Conservation (phyloP, 1,140 invertebrate genomes). For the Anastrepha ludens region DNA sequence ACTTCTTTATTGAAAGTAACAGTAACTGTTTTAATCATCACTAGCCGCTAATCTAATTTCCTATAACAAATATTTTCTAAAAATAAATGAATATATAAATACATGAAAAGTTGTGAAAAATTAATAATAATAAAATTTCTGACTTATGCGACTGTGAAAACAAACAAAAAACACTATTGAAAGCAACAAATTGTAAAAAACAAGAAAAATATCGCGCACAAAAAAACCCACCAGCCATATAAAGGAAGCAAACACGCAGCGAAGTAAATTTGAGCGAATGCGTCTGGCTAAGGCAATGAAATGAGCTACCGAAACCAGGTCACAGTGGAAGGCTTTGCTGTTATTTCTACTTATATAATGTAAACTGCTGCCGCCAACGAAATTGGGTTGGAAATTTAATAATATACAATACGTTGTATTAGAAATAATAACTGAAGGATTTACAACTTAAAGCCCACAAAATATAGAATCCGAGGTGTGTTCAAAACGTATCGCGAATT, state of each 20-base stretch:
- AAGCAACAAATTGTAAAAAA: background rate
- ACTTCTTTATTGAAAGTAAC: too few species aligned
- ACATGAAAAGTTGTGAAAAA: background rate
- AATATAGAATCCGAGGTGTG: background rate
- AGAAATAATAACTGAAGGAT: constrained; percentile 9
- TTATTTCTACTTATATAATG: background rate
- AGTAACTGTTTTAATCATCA: too few species aligned
- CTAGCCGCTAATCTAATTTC: too few species aligned
- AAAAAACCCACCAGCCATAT: background rate
- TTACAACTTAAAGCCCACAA: constrained; percentile 7
- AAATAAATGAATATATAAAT: background rate
- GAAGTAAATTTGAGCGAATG: background rate
- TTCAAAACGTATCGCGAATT: too few species aligned
- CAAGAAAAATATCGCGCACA: too few species aligned
- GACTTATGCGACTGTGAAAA: background rate
- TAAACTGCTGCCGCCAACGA: background rate
- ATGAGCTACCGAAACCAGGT: background rate
- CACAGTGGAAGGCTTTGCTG: background rate
- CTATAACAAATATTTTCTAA: too few species aligned
- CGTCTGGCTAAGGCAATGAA: too few species aligned
- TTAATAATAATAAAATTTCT: background rate
- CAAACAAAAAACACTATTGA: background rate
- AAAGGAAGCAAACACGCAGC: background rate
- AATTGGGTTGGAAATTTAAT: background rate
- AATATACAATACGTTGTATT: background rate